Conservation (phyloP, 2,113 vertebrate genomes). For the Zosterops lateralis region DNA sequence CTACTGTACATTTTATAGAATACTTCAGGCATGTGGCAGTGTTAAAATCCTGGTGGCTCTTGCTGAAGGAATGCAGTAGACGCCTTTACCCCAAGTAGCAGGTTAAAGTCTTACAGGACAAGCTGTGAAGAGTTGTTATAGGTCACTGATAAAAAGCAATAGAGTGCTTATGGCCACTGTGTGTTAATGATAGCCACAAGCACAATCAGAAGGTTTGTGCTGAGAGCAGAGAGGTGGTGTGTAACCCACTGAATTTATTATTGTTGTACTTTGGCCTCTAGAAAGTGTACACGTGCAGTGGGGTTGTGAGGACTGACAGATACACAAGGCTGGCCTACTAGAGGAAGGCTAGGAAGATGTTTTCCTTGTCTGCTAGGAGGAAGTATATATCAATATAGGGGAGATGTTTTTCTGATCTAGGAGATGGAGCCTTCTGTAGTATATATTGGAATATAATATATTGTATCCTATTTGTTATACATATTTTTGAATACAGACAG, state of each 20-base stretch:
- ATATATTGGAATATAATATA: not conserved
- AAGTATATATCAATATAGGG: not conserved
- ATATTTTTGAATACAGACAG: not conserved
- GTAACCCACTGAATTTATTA: not conserved
- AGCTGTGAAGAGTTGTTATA: not conserved
- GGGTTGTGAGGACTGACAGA: not conserved
- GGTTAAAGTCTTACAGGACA: not conserved
- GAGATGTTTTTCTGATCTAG: not conserved
- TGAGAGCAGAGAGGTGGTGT: not conserved
- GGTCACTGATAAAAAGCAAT: conserved; percentile 23
- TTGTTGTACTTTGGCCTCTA: conserved; percentile 11
- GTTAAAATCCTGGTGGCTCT: not conserved
- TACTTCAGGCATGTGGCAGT: not conserved
- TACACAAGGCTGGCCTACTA: not conserved
- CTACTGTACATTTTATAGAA: not conserved
- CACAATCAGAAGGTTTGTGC: not conserved
- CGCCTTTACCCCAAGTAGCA: not conserved
- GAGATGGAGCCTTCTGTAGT: not conserved
- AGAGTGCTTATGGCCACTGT: not conserved
- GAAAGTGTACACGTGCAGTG: not conserved
- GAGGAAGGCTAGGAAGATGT: not conserved
- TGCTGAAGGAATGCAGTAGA: not conserved
- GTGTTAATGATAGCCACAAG: conserved; percentile 14
- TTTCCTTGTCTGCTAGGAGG: not conserved
- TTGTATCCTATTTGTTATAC: not conserved